Conservation (phyloP, 2,888 invertebrate species). For the Yponomeuta sedellus region DNA sequence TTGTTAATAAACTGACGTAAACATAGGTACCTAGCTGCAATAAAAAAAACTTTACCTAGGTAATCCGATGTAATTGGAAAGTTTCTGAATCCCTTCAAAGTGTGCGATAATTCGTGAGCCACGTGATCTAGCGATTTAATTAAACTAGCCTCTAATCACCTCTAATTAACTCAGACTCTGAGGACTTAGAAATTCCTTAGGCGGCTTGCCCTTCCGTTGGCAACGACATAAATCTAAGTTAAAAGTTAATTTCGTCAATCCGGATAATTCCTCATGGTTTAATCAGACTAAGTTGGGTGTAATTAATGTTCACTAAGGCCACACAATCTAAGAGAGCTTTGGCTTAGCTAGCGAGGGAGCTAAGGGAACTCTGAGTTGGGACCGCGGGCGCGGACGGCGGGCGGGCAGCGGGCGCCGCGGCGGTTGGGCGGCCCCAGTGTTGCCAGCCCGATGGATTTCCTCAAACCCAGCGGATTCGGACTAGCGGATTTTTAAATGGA, state of each 20-base stretch:
- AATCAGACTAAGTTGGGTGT: slow-evolving; percentile 75
- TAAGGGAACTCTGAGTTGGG: slow-evolving; percentile 47
- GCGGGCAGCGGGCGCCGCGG: slow-evolving; percentile 24
- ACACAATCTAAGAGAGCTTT: slow-evolving; percentile 72
- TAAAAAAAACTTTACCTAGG: no score
- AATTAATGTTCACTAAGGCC: slow-evolving; percentile 76
- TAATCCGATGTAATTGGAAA: no score
- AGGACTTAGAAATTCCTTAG: neutral
- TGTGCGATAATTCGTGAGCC: neutral
- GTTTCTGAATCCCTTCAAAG: no score
- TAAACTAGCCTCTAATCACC: neutral
- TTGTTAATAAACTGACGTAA: no score
- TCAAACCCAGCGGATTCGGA: no score
- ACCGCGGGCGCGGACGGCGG: slow-evolving; percentile 26
- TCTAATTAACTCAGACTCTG: slow-evolving; percentile 9
- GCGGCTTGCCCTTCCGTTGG: slow-evolving; percentile 24
- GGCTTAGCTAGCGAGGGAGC: slow-evolving; percentile 46
- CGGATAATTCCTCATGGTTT: slow-evolving; percentile 75
- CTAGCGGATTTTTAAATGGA: no score
- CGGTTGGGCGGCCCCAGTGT: slow-evolving; percentile 4
- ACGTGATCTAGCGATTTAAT: slow-evolving; percentile 4
- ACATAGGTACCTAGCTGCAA: no score
- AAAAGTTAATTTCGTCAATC: slow-evolving; percentile 77
- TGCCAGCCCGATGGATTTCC: no score
- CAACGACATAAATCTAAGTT: slow-evolving; percentile 69